Evolutionary conservation across 2,113 vertebrate species (phyloP).

Genomic region (Catharus fuscescens): DNA sequence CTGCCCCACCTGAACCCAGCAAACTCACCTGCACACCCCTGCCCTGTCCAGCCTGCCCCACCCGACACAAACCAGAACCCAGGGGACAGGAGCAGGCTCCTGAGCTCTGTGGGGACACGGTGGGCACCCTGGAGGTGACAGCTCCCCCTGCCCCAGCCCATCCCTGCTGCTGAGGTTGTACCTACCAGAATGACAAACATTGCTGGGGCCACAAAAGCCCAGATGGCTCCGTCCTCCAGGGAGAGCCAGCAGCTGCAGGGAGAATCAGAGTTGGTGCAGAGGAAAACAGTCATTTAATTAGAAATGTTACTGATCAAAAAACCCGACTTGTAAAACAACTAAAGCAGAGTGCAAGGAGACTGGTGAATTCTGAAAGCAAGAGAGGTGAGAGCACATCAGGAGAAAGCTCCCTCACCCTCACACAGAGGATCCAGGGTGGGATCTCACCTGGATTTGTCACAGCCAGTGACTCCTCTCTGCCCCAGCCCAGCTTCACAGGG

Average conservation of each 20-base stretch:
- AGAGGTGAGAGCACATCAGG: fast-evolving
- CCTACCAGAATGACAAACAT: conserved; percentile 92
- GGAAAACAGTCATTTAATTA: not conserved
- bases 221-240: conserved; percentile 87
- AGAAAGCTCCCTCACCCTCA: not conserved
- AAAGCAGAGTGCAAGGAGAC: not conserved
- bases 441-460: not conserved
- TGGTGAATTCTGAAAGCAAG: not conserved
- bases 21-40: not conserved
- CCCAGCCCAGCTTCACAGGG: not conserved
- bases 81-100: not conserved
- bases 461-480: not conserved
- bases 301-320: not conserved
- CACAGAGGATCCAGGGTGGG: not conserved
- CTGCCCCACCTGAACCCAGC: not conserved
- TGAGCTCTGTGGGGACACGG: not conserved
- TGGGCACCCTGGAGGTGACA: not conserved
- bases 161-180: not conserved
- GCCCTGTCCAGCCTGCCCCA: fast-evolving
- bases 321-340: not conserved
- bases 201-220: conserved; percentile 97
- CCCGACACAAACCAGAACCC: not conserved
- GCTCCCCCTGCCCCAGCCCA: not conserved
- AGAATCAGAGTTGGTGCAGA: not conserved
- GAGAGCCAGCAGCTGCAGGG: conserved; percentile 93